phyloP scores from a whole-genome alignment of 2,888 invertebrate species.

The Mimas tiliae region DNA sequence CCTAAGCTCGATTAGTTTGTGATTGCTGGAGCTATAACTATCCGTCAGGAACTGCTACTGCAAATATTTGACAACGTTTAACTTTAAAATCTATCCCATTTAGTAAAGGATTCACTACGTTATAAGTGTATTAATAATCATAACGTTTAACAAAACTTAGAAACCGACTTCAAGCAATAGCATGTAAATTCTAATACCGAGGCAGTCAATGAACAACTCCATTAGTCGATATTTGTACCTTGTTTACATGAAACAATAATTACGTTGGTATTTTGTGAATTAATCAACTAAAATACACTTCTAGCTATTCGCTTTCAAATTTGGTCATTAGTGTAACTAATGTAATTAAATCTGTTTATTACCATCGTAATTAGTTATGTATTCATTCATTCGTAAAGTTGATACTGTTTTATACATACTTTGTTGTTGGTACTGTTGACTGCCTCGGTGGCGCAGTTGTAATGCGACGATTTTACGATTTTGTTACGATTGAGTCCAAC shows the following conservation, averaged over 20 bases:
- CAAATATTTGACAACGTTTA: slow-evolving; percentile 18
- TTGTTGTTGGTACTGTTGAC: too few species aligned
- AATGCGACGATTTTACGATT: too few species aligned
- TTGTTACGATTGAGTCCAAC: too few species aligned
- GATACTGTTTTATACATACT: too few species aligned
- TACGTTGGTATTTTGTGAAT: too few species aligned
- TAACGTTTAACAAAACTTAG: too few species aligned
- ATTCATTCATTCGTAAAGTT: slow-evolving; percentile 2
- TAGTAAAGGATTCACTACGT: not conserved
- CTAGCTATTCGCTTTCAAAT: not conserved
- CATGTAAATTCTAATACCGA: too few species aligned
- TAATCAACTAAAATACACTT: not conserved
- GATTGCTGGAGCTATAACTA: slow-evolving; percentile 10
- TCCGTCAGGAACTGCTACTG: not conserved
- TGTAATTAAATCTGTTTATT: not conserved
- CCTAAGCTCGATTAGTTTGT: slow-evolving; percentile 13
- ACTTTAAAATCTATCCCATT: slow-evolving; percentile 2
- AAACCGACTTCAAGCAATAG: too few species aligned
- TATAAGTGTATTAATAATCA: not conserved
- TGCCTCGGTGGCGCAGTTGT: too few species aligned
- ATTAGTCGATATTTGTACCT: too few species aligned
- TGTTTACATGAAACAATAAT: too few species aligned
- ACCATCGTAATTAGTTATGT: not conserved
- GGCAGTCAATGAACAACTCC: too few species aligned
- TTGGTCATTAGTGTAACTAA: not conserved